phyloP scores from a whole-genome alignment of 2,797 vertebrate species.

The Channallabes apus region DNA sequence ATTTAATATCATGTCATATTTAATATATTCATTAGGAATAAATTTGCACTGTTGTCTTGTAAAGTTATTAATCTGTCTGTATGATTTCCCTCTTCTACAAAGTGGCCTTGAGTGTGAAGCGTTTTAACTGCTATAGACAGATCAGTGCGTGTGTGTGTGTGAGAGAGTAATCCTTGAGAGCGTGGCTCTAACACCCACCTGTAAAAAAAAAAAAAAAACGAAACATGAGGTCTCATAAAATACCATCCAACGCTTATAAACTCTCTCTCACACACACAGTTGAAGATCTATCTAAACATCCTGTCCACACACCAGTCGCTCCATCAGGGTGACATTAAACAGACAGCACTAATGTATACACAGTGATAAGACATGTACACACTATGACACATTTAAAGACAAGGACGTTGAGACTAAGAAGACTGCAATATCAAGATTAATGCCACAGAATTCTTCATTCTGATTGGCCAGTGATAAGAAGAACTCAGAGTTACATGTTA shows the following conservation, averaged over 20 bases:
- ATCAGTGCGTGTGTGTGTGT: conserved; percentile 9
- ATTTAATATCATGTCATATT: background rate
- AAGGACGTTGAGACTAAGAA: background rate
- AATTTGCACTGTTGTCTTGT: background rate
- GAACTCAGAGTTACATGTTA: background rate
- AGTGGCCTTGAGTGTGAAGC: background rate
- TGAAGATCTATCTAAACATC: background rate
- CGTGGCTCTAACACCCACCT: background rate
- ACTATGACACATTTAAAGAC: background rate
- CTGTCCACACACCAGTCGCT: background rate
- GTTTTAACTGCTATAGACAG: background rate
- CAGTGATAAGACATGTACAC: background rate
- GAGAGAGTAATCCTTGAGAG: background rate
- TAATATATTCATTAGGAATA: background rate
- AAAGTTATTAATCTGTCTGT: background rate
- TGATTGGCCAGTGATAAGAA: background rate
- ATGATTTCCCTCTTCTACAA: background rate
- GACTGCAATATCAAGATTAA: background rate
- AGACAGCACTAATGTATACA: background rate
- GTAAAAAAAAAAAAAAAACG: background rate
- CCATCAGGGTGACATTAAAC: background rate
- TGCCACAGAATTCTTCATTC: background rate
- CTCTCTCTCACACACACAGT: background rate
- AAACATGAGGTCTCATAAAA: background rate
- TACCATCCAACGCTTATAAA: background rate